A percentile compares a stretch with the other conserved stretches of the same genome.
These are phyloP conservation scores for Ammodramus savannarum DNA, from an alignment of 2,113 vertebrate species.

Conservation along the genomic window DNA sequence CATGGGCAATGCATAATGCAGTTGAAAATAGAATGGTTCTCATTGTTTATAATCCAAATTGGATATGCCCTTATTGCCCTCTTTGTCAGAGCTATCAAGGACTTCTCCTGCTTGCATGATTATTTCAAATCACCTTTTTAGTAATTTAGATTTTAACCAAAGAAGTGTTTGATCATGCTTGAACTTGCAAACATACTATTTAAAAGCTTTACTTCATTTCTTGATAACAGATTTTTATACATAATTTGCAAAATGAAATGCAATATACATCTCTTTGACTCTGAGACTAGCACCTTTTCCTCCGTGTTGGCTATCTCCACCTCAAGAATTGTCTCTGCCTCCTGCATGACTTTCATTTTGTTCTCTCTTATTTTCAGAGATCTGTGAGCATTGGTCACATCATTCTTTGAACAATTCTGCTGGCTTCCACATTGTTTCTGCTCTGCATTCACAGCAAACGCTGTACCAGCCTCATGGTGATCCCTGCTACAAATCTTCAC, in stretches of 20 bases:
- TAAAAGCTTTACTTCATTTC: background rate
- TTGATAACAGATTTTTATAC: background rate
- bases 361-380: background rate
- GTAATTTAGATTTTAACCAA: background rate
- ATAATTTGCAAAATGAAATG: background rate
- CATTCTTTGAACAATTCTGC: background rate
- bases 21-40: background rate
- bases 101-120: background rate
- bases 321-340: background rate
- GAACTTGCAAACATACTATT: background rate
- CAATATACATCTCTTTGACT: background rate
- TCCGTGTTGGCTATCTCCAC: accelerated
- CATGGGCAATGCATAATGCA: background rate
- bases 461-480: background rate
- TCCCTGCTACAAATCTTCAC: background rate
- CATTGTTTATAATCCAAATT: background rate
- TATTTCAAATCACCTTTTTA: slow-evolving; percentile 13
- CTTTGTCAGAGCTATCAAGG: background rate
- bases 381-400: background rate
- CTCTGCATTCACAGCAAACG: background rate
- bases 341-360: background rate
- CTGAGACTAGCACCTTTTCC: background rate
- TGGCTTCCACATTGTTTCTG: background rate
- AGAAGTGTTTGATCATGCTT: background rate
- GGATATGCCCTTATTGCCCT: background rate